Evolutionary conservation across 2,113 vertebrate genomes (phyloP).

Genomic region (Microtus richardsoni): DNA sequence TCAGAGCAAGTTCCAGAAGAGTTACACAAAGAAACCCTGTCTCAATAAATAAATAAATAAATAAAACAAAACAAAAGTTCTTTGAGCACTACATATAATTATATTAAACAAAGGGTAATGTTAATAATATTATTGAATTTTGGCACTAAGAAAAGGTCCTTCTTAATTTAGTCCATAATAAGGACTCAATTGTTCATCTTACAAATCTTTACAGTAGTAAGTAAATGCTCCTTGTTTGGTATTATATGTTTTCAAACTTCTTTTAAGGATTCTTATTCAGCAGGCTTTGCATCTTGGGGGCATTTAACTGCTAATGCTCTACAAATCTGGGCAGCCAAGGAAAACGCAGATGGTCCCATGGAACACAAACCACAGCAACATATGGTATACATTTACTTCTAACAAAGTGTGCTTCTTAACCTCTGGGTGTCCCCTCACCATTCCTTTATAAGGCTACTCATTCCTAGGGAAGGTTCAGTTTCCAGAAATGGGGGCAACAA

Average conservation of each 20-base stretch:
- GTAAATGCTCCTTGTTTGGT: slow-evolving; percentile 44
- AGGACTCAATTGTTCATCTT: slow-evolving; percentile 41
- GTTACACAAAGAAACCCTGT: background rate
- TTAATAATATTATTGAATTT: background rate
- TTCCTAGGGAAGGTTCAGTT: background rate
- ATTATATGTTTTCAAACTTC: slow-evolving; percentile 38
- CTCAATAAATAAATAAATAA: background rate
- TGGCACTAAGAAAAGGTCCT: background rate
- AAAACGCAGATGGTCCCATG: slow-evolving; percentile 30
- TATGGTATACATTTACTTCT: slow-evolving; percentile 47
- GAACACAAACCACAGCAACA: slow-evolving; percentile 65
- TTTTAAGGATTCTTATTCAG: slow-evolving; percentile 53
- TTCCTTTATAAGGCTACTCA: slow-evolving; percentile 21
- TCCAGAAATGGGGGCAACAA: background rate
- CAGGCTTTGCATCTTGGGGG: slow-evolving; percentile 42
- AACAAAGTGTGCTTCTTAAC: slow-evolving; percentile 41
- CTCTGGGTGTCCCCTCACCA: background rate
- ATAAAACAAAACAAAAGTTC: background rate
- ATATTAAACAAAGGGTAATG: slow-evolving; percentile 5
- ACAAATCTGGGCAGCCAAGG: slow-evolving; percentile 30
- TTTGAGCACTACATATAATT: background rate
- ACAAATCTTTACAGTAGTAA: background rate
- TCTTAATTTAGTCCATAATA: slow-evolving; percentile 31
- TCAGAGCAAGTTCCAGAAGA: background rate
- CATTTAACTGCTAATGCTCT: slow-evolving; percentile 54